Evolutionary conservation across 2,797 vertebrate species (phyloP), one percentile per base, ranked within the genome.

Genomic region (Adelosebastes latens): DNA sequence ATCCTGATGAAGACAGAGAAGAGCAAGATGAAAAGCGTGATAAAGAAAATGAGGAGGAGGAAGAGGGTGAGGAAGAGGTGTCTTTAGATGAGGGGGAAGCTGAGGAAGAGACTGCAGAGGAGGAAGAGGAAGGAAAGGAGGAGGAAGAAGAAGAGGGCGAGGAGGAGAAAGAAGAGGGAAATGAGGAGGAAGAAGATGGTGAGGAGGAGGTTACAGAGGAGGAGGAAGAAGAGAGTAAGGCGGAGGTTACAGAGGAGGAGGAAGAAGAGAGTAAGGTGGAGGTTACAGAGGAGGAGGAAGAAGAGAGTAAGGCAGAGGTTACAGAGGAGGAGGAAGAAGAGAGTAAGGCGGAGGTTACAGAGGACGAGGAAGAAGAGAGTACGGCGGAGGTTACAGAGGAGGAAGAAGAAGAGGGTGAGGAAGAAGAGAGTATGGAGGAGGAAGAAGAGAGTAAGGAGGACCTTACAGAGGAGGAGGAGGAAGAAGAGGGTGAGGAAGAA

Each of bases 1-100:
- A 84, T 39, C 67, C 1, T 32, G 75, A 88, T 6, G 71, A 66
- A 61, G 84, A 82, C 7, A 31, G 58, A 13, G 82, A 58, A 12
- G 77, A 79, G 1, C 25, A 58, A 12, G 36, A 46, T 20, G 34
- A 27, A 71, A 34, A 25, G 14, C 10, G 34, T 5, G 16, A 60
- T 9, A 24, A 71, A 11, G 67, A 46, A 10, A 39, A 71, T 6
- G 42, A 14, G 11, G 32, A 39, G 8, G 72, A 61, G 2, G 56
- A 36, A 69, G 58, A 42, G 70, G 56, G 0, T 25, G 81, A 64
- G 0, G 74, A 65, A 9, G 77, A 63, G 2, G 70, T 4, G 0
- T 20, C 55, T 34, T 32, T 13, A 58, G 84, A 77, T 42, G 80
- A 72, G 18, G 72, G 14, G 2, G 36, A 32, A n/a, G 36, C 5